These are phyloP conservation scores for Ctenodactylus gundi DNA, from an alignment of 2,113 vertebrate species.

Conservation along the genomic window DNA sequence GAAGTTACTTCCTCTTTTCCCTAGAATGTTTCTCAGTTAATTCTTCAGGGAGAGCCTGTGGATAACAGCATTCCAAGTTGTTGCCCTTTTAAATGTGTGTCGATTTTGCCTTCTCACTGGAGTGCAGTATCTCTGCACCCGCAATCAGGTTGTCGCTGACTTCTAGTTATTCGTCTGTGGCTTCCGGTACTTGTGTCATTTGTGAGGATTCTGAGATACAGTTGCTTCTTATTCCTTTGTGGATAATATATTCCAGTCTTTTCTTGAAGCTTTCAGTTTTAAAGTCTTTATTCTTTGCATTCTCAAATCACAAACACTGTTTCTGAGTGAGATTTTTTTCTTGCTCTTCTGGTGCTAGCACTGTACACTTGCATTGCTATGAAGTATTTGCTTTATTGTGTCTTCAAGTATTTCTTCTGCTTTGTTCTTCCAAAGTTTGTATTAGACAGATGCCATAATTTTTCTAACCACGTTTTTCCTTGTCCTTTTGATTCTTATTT, in stretches of 20 bases:
- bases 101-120: neutral
- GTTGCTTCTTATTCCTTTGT: neutral
- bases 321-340: neutral
- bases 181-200: neutral
- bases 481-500: neutral
- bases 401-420: neutral
- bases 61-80: neutral
- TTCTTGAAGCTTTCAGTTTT: neutral
- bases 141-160: neutral
- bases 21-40: neutral
- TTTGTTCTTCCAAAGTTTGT: neutral
- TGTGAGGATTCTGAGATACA: neutral
- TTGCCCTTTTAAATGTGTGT: neutral
- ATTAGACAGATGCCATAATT: neutral
- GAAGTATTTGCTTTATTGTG: neutral
- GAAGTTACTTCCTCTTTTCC: neutral
- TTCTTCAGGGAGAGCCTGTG: neutral
- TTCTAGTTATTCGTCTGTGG: neutral
- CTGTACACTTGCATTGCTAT: neutral
- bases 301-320: neutral
- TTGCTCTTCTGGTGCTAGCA: neutral
- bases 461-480: neutral
- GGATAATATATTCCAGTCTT: neutral
- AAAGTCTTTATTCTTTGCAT: neutral
- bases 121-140: neutral